These are phyloP conservation scores for Mormyrus lacerda DNA, from an alignment of 2,113 vertebrate genomes.

Conservation along the genomic window DNA sequence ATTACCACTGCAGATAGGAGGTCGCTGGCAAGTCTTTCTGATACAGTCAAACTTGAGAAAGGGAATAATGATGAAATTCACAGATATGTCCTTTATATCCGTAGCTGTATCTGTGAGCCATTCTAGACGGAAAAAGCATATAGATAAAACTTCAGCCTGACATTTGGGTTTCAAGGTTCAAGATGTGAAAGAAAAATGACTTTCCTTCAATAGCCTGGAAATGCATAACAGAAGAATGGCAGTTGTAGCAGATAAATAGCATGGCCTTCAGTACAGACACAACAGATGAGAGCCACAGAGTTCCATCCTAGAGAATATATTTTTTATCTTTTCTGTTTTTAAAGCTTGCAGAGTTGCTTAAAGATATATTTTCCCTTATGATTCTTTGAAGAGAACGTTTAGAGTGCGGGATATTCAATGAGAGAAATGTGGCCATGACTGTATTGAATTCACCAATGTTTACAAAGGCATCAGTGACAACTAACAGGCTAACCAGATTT, in stretches of 20 bases:
- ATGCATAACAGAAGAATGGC: slow-evolving; percentile 44
- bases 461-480: neutral
- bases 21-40: neutral
- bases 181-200: slow-evolving; percentile 34
- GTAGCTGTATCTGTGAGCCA: neutral
- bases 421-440: neutral
- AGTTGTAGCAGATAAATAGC: slow-evolving; percentile 43
- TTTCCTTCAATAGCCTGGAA: slow-evolving; percentile 39
- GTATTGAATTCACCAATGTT: neutral
- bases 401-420: neutral
- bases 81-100: neutral
- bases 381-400: neutral
- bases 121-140: neutral
- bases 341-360: neutral
- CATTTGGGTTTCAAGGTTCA: slow-evolving; percentile 37
- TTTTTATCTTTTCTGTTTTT: neutral
- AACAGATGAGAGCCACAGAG: neutral
- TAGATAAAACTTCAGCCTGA: slow-evolving; percentile 20
- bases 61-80: neutral
- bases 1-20: neutral
- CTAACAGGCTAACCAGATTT: neutral
- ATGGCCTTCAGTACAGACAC: slow-evolving; percentile 36
- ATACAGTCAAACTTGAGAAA: neutral
- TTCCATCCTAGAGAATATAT: neutral
- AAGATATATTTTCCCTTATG: neutral